Evolutionary conservation across 1,140 invertebrate genomes (phyloP).

Genomic region (Drosophila oshimai): DNA sequence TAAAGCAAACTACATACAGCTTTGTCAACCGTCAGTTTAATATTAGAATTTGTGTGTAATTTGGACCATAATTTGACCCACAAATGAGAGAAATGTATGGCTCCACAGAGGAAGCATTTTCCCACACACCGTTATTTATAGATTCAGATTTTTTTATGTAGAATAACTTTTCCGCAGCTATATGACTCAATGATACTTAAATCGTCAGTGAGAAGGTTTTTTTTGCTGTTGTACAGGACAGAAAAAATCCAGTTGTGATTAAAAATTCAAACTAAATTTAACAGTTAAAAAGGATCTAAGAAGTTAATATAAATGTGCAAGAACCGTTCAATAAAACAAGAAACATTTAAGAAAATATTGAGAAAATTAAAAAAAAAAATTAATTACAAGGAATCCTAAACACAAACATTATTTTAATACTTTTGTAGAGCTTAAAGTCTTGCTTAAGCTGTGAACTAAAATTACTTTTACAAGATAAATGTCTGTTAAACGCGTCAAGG

Average conservation of each 20-base stretch:
- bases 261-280: too few species aligned
- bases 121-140: slow-evolving; percentile 64
- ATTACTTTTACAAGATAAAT: too few species aligned
- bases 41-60: slow-evolving; percentile 60
- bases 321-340: too few species aligned
- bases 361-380: too few species aligned
- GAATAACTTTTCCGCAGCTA: slow-evolving; percentile 26
- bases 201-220: slow-evolving; percentile 11
- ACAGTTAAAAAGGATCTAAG: too few species aligned
- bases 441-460: too few species aligned
- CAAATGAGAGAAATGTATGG: slow-evolving; percentile 37
- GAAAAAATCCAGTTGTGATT: too few species aligned
- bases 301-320: too few species aligned
- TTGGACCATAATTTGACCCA: slow-evolving; percentile 64
- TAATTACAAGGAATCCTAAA: too few species aligned
- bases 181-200: slow-evolving; percentile 26
- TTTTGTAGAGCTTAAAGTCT: too few species aligned
- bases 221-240: not conserved
- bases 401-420: too few species aligned
- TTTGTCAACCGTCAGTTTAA: slow-evolving; percentile 49
- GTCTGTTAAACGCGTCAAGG: not conserved
- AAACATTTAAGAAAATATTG: too few species aligned
- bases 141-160: slow-evolving; percentile 56
- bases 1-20: slow-evolving; percentile 13
- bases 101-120: slow-evolving; percentile 58